Percentiles rank a stretch among this genome's conserved stretches.
These are phyloP conservation scores for Athrips mouffetella DNA, from an alignment of 2,888 invertebrate species.

Conservation along the genomic window DNA sequence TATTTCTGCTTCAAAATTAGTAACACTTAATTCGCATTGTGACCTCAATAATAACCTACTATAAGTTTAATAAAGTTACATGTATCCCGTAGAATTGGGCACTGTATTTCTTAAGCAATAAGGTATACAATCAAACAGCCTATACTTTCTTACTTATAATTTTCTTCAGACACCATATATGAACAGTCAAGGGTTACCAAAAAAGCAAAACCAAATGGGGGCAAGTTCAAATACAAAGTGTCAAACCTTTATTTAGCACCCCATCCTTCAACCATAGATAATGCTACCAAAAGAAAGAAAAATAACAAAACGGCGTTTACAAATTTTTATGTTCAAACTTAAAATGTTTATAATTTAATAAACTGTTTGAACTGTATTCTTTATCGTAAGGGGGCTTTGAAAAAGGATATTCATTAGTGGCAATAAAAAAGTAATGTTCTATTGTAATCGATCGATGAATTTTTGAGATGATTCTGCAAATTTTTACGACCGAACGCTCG, in stretches of 20 bases:
- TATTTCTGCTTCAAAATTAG: slow-evolving; percentile 38
- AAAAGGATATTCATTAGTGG: slow-evolving; percentile 66
- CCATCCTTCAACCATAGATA: slow-evolving; percentile 51
- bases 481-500: slow-evolving; percentile 66
- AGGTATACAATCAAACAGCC: neutral
- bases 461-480: slow-evolving; percentile 68
- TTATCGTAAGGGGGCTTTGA: slow-evolving; percentile 40
- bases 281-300: slow-evolving; percentile 35
- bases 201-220: slow-evolving; percentile 42
- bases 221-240: slow-evolving; percentile 61
- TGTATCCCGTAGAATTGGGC: neutral
- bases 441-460: slow-evolving; percentile 70
- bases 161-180: too few species aligned
- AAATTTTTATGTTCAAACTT: slow-evolving; percentile 68
- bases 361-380: slow-evolving; percentile 40
- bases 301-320: slow-evolving; percentile 56
- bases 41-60: slow-evolving; percentile 49
- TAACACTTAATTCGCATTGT: slow-evolving; percentile 44
- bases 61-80: too few species aligned
- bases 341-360: slow-evolving; percentile 69
- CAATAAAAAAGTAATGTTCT: slow-evolving; percentile 69
- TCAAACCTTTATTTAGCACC: slow-evolving; percentile 54
- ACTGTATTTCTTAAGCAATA: neutral
- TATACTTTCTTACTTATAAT: slow-evolving; percentile 34
- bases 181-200: slow-evolving; percentile 43